Percentiles rank a stretch among this genome's conserved stretches.
Conservation (phyloP, 2,888 invertebrate species). For the Spilarctia lutea region DNA sequence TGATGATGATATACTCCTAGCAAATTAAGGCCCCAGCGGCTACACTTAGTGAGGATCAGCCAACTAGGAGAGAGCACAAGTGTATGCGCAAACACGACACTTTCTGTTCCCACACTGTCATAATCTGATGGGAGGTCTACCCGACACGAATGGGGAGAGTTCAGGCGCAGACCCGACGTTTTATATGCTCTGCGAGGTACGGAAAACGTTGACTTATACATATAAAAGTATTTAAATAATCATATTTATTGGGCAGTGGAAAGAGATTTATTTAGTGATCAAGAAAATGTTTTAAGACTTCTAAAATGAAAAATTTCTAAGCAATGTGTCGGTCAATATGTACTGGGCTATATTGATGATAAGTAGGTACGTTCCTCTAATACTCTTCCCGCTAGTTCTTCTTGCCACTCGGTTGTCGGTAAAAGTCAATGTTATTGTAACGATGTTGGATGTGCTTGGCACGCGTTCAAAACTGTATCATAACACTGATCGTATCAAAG, state of each 20-base stretch:
- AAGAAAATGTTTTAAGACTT: neutral
- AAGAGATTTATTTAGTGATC: neutral
- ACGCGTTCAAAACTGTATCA: neutral
- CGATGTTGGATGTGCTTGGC: conserved; percentile 2
- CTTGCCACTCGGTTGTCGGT: neutral
- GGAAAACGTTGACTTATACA: too few species aligned
- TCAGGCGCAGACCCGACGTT: too few species aligned
- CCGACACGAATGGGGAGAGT: too few species aligned
- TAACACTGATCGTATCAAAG: conserved; percentile 1
- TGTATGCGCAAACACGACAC: too few species aligned
- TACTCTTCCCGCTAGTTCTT: neutral
- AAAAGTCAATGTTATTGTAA: neutral
- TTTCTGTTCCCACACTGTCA: too few species aligned
- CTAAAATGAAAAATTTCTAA: neutral
- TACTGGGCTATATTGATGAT: neutral
- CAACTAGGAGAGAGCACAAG: too few species aligned
- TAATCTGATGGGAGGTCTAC: too few species aligned
- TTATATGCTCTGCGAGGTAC: too few species aligned
- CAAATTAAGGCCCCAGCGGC: too few species aligned
- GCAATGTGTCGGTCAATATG: neutral
- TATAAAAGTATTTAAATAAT: too few species aligned
- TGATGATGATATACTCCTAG: too few species aligned
- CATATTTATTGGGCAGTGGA: neutral
- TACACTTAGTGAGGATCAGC: too few species aligned
- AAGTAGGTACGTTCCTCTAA: neutral